Base-by-base conservation (phyloP, 2,888 invertebrate genomes). In the Branchipolynoe longqiensis region DNA sequence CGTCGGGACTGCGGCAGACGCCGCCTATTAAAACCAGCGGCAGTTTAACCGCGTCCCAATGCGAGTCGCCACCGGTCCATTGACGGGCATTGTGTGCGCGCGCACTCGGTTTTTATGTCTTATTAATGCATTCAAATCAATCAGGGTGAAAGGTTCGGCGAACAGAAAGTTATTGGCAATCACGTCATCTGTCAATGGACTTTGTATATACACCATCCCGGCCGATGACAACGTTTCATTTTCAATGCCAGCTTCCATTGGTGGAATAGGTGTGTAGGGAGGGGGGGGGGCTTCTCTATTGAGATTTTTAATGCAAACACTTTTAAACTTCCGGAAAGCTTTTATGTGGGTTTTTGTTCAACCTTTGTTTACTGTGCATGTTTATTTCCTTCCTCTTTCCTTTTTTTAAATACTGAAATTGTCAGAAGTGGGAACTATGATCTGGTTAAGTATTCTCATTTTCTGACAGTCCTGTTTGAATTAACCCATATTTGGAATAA, bases 121-220 rank as follows among this genome's bases (percentile, higher is more conserved):
- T 69, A 69, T 69, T 69, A 69, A 69, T 69, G 69, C 38, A 69
- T 69, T 69, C 69, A 69, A 69, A 69, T 69, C 69, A 69, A 69
- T 69, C 69, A 69, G 69, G 14, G 69, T 69, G 69, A 69, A 69
- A 69, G 69, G 69, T 1, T 69, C 38, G 22, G 36, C 8, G 69
- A 69, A 69, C 69, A 69, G 69, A 69, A 69, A 69, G 69, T 69
- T 69, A 69, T 38, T 69, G 69, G 69, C 69, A 69, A 69, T 69
- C 69, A 69, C 69, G 69, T 69, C 69, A 69, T 69, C 69, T 38
- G 69, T 69, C 69, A 69, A 69, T 69, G 69, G 38, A 69, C 69
- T 69, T 69, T 69, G 69, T 69, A 69, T 69, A 38, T 69, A 69
- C 69, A 38, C 38, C 69, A 69, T 69, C 69, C 69, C 69, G 18